Base-by-base conservation (phyloP, 2,888 invertebrate genomes). In the Ceramica pisi region DNA sequence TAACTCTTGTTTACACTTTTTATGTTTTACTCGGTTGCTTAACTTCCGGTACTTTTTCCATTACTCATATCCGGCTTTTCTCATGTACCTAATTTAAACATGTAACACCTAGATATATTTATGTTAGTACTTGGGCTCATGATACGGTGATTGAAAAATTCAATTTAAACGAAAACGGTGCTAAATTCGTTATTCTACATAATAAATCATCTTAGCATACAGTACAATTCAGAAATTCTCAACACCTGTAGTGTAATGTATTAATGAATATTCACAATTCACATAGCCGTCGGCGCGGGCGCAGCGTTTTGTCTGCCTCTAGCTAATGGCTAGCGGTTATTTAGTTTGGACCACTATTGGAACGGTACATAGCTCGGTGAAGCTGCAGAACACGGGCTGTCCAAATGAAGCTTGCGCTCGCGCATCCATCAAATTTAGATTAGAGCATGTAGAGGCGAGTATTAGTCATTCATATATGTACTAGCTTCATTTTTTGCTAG, bases 281-380 rank as follows among this genome's bases (percentile, higher is more conserved):
- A 55, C 48, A 61, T 19, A 65, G 41, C 19, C 59, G 44, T 2
- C 26, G 59, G 7, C 62, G 62, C 55, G 41, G 50, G 70, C 53
- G 61, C 67, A 78, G 61, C 50, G 26, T 82, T 82, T 81, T 68
- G 82, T 75, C 71, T 72, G 71, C 60, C 61, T 78, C 70, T 14
- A 46, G 10, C 55, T 73, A 70, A 74, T 74, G 57, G 51, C 56
- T 86, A 86, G 86, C 87, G 84, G 87, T 84, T 85, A 80, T 80
- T 82, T 78, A 74, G 77, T 78, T 72, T 74, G 41, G 60, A 65
- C 65, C 57, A 71, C 59, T 80, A 83, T 80, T 83, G 81, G 71
- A 85, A 86, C 86, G 86, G 86, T 83, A 82, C 83, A 71, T 57
- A 75, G 50, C 75, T 53, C 62, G 56, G 67, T 59, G 66, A 70